Percentiles rank a stretch among this genome's conserved stretches.
These are phyloP conservation scores for Calliopum simillimum DNA, from an alignment of 2,888 invertebrate species.

Conservation along the genomic window DNA sequence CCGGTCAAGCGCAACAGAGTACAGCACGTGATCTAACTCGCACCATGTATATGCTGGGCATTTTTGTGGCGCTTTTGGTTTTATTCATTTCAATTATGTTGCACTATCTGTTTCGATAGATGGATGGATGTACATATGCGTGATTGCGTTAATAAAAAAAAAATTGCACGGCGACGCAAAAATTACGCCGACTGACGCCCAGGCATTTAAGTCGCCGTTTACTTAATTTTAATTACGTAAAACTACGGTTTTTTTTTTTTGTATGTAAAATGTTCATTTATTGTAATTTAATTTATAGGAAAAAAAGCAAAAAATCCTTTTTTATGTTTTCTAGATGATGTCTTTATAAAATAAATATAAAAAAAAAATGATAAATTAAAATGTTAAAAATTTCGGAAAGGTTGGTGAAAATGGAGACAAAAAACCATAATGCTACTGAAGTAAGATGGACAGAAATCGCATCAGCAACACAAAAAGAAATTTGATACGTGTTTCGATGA, in stretches of 20 bases:
- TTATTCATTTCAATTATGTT: conserved; percentile 72
- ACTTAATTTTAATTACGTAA: conserved; percentile 24
- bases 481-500: too few species aligned
- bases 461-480: too few species aligned
- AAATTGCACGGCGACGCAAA: too few species aligned
- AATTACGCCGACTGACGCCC: too few species aligned
- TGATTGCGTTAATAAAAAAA: too few species aligned
- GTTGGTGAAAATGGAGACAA: too few species aligned
- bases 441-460: too few species aligned
- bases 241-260: neutral
- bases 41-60: conserved; percentile 69
- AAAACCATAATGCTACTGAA: too few species aligned
- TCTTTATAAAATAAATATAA: too few species aligned
- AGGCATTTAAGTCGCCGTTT: conserved; percentile 1
- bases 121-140: neutral
- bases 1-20: conserved; percentile 20
- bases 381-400: too few species aligned
- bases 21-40: conserved; percentile 69
- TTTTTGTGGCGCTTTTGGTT: conserved; percentile 74
- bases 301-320: conserved; percentile 4
- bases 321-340: conserved; percentile 19
- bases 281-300: conserved; percentile 1
- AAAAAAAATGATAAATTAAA: too few species aligned
- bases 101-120: conserved; percentile 66
- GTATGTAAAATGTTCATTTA: conserved; percentile 7